phyloP scores from a whole-genome alignment of 2,797 vertebrate genomes.

The Eulemur mongoz region DNA sequence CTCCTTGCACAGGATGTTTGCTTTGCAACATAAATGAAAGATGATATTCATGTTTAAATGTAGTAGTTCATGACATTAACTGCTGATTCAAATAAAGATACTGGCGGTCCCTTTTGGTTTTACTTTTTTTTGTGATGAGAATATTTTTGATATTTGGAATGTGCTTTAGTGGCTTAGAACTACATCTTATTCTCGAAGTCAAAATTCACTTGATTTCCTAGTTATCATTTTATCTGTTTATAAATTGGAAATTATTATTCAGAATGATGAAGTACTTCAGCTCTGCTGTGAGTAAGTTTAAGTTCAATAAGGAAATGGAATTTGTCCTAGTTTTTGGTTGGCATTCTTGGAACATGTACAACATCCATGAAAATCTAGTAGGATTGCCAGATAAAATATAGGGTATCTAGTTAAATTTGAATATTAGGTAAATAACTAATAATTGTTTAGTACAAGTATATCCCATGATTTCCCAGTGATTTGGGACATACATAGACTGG shows the following conservation, averaged over 20 bases:
- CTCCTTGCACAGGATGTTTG: not conserved
- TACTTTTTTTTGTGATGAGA: slow-evolving; percentile 12
- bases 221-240: not conserved
- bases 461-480: not conserved
- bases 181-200: not conserved
- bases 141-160: not conserved
- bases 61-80: not conserved
- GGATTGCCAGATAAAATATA: slow-evolving; percentile 1
- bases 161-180: not conserved
- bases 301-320: slow-evolving; percentile 6
- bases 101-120: not conserved
- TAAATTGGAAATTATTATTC: not conserved
- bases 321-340: not conserved
- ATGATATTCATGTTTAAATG: not conserved
- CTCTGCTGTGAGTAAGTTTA: not conserved
- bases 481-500: not conserved
- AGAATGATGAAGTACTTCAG: not conserved
- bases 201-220: slow-evolving; percentile 14
- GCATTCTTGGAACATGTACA: not conserved
- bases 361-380: not conserved
- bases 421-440: slow-evolving; percentile 19
- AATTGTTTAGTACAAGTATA: not conserved
- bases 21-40: slow-evolving; percentile 47
- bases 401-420: slow-evolving; percentile 24
- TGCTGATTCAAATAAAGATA: slow-evolving; percentile 19